phyloP scores from a whole-genome alignment of 1,140 invertebrate species.

The Drosophila persimilis region DNA sequence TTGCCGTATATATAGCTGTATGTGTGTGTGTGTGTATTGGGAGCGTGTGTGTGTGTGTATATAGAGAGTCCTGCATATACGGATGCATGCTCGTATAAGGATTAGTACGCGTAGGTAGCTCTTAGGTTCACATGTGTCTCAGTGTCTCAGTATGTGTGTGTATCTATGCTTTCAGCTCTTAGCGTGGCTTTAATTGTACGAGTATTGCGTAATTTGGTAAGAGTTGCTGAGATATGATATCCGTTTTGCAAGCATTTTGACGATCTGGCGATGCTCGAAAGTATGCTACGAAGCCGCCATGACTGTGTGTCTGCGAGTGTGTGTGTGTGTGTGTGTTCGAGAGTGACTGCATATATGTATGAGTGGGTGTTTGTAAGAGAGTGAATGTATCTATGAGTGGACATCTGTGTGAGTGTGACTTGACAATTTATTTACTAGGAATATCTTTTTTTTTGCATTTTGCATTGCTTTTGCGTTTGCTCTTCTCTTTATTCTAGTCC shows the following conservation, averaged over 20 bases:
- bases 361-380: slow-evolving; percentile 25
- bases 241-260: slow-evolving; percentile 27
- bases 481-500: slow-evolving; percentile 11
- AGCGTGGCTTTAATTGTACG: slow-evolving; percentile 16
- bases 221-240: slow-evolving; percentile 6
- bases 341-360: slow-evolving; percentile 36
- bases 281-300: slow-evolving; percentile 43
- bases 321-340: not conserved
- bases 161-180: slow-evolving; percentile 11
- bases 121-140: slow-evolving; percentile 69
- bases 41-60: slow-evolving; percentile 12
- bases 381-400: slow-evolving; percentile 5
- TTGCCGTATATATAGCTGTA: slow-evolving; percentile 8
- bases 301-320: slow-evolving; percentile 37
- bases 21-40: slow-evolving; percentile 16
- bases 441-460: slow-evolving; percentile 54
- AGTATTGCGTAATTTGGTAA: slow-evolving; percentile 8
- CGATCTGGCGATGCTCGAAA: slow-evolving; percentile 27
- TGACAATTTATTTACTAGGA: slow-evolving; percentile 73
- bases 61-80: slow-evolving; percentile 36
- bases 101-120: slow-evolving; percentile 80
- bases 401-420: slow-evolving; percentile 38
- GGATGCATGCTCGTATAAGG: slow-evolving; percentile 57
- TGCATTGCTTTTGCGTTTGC: slow-evolving; percentile 21
- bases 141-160: slow-evolving; percentile 33